Evolutionary conservation across 2,797 vertebrate species (phyloP), one percentile per base, ranked within the genome.

Genomic region (Coendou prehensilis): DNA sequence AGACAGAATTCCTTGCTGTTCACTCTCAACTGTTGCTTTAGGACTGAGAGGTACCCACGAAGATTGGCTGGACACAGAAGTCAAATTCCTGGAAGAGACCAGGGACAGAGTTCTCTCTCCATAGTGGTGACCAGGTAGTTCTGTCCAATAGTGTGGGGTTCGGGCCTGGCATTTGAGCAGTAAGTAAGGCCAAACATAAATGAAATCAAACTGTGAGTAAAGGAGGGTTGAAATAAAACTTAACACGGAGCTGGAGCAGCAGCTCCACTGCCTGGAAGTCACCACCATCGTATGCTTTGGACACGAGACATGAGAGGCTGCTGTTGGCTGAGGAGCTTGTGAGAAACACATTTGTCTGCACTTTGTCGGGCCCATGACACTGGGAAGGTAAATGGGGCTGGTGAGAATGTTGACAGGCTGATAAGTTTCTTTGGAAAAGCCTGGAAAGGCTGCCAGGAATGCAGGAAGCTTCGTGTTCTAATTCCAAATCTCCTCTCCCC

Each of bases 181-280:
- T 41, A 95, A 93, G 69, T 23, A 54, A 87, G 95, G 95, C 96
- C 95, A 95, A 95, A 26, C 59, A 93, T 95, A 94, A 94, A 93
- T n/a, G 96, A 92, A 96, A 95, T 94, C 93, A 96, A 91, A 97
- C 96, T 93, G 97, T 94, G 96, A 96, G 75, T 87, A 97, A 95
- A 98, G 87, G 82, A 95, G 57, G 80, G 84, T 95, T 94, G 59
- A 96, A 93, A 96, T 97, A 82, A 94, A 97, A 92, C 84, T 91
- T 52, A 94, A 97, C 96, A 89, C 73, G 89, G 89, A 81, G 63
- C 83, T 30, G 9, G 89, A 71, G 89, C 56, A 6, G 15, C 6
- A n/a, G 80, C 83, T 45, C 81, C 18, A 86, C 96, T 96, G 94
- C 95, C 83, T 75, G 83, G 52, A 92, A 89, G 86, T 84, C 15